Evolutionary conservation across 1,140 invertebrate species (phyloP), one percentile per base, ranked within the genome.

Genomic region (Zaprionus inermis): DNA sequence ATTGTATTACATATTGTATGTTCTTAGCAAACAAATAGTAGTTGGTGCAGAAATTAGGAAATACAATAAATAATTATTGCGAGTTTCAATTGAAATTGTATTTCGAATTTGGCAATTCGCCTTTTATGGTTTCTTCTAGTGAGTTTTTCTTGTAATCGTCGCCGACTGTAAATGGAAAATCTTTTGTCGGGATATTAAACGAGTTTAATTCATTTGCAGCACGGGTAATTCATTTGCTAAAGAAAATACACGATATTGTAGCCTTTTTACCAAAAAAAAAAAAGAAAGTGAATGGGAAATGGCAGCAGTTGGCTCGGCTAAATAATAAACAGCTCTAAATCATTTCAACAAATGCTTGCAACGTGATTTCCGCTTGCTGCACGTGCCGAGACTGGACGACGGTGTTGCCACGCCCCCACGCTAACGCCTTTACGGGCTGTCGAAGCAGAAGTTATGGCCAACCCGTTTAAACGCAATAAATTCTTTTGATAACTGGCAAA

Each of bases 391-490:
- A 69, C 54, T 54, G 14, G 14, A 34, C 7, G 38, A 34, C 49
- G 32, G 30, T 34, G 34, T 32, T 55, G 30, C 24, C n/a, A 12
- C 28, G n/a, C 61, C 30, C 51, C 32, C 34, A 4, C 46, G 7
- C 11, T 34, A 38, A 54, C 36, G 16, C 36, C 36, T n/a, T 5
- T 7, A 65, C 14, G 67, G 79, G 73, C 84, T 84, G 78, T 60
- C 81, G 71, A 78, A 74, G 72, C 68, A 81, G 32, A 83, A 90
- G 76, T 83, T 91, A 86, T 90, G 90, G 86, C 82, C 88, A 83
- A 71, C 81, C 72, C 82, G 77, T 79, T 91, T 88, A 71, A 91
- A 72, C 71, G 82, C 79, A 86, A 90, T 90, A 91, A 90, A 90
- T 90, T 88, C 72, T 55, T 74, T 91, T 83, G 72, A 90, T 79